Evolutionary conservation across 2,888 invertebrate genomes (phyloP).

Genomic region (Tanypteryx hageni): DNA sequence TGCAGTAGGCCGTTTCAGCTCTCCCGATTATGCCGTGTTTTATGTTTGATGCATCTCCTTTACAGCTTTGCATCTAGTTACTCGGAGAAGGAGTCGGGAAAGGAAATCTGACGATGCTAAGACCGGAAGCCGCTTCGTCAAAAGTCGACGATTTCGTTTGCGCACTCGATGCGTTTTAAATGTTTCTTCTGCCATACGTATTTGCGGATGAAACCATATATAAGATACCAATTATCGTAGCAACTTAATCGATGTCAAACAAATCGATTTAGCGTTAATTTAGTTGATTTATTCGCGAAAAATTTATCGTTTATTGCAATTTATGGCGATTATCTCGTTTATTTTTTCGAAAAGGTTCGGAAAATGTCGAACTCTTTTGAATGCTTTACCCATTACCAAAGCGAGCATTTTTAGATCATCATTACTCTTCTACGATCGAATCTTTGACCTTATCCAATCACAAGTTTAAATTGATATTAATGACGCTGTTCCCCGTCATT

Average conservation of each 20-base stretch:
- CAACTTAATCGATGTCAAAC: background rate
- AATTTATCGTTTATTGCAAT: background rate
- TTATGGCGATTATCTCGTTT: background rate
- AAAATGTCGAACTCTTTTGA: background rate
- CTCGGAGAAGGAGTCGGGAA: too few relatives aligned
- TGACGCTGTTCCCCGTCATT: background rate
- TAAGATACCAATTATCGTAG: background rate
- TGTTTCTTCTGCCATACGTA: too few relatives aligned
- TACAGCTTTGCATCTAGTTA: too few relatives aligned
- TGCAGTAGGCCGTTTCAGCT: too few relatives aligned
- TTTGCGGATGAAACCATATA: too few relatives aligned
- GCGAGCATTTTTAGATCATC: background rate
- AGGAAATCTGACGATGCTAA: too few relatives aligned
- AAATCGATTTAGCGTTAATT: background rate
- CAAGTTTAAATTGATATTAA: conserved; percentile 1
- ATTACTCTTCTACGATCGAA: background rate
- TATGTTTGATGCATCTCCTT: too few relatives aligned
- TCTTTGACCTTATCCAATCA: conserved; percentile 2
- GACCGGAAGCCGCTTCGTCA: too few relatives aligned
- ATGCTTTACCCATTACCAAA: background rate
- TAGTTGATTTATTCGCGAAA: background rate
- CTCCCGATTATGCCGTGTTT: too few relatives aligned
- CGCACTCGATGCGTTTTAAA: too few relatives aligned
- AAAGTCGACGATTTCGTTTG: too few relatives aligned
- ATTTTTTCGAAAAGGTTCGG: background rate